Evolutionary conservation across 2,113 vertebrate species (phyloP).

Genomic region (Cepphus grylle): DNA sequence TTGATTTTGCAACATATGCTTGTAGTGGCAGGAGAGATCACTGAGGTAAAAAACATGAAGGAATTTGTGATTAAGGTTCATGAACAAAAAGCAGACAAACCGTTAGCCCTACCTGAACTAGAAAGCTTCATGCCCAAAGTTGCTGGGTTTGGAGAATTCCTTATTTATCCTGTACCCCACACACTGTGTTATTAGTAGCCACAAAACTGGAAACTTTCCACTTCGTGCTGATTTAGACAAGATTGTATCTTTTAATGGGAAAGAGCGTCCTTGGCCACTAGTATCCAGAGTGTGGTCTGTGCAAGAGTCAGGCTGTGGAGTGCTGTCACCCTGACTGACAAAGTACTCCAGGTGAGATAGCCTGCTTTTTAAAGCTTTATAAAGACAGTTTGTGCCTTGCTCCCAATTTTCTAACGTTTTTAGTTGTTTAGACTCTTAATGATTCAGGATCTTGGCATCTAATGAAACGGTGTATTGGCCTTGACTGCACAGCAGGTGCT

Average conservation of each 20-base stretch:
- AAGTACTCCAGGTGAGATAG: rapidly evolving
- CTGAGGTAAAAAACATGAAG: not conserved
- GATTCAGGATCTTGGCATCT: not conserved
- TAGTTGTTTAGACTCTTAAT: not conserved
- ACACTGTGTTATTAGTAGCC: not conserved
- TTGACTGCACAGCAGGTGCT: not conserved
- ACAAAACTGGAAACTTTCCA: not conserved
- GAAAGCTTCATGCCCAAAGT: not conserved
- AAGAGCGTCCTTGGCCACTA: rapidly evolving
- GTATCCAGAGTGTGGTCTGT: rapidly evolving
- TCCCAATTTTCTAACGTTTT: not conserved
- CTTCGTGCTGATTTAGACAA: not conserved
- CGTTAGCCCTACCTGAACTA: not conserved
- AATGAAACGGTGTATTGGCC: not conserved
- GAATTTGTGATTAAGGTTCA: not conserved
- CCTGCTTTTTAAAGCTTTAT: rapidly evolving
- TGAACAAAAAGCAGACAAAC: not conserved
- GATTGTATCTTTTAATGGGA: too few relatives aligned
- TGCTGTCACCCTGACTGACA: not conserved
- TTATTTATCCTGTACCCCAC: not conserved
- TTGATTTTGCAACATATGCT: not conserved
- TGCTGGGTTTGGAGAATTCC: not conserved
- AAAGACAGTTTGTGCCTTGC: not conserved
- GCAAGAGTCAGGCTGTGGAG: not conserved
- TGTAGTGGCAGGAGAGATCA: not conserved